Percentiles rank a stretch among this genome's conserved stretches.
Evolutionary conservation across 2,888 invertebrate species (phyloP).

Genomic region (Cylloceria caligata): DNA sequence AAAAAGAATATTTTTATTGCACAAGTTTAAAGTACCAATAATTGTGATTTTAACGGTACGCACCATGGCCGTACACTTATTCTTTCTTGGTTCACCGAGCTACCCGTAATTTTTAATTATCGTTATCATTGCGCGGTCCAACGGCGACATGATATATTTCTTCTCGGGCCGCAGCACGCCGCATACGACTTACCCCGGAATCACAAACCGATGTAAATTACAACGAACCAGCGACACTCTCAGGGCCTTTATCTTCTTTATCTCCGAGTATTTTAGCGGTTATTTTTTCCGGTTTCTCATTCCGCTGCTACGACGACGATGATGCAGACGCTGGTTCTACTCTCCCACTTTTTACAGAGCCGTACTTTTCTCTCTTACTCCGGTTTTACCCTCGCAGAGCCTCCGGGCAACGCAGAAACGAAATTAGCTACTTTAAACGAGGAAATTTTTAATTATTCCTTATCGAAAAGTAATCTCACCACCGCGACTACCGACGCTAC

Average conservation of each 20-base stretch:
- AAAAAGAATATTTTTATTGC: not conserved
- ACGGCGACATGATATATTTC: conserved; percentile 80
- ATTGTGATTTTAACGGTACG: conserved; percentile 1
- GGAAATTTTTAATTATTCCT: conserved; percentile 85
- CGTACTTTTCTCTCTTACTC: conserved; percentile 39
- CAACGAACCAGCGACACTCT: conserved; percentile 78
- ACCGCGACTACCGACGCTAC: conserved; percentile 56
- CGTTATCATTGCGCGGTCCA: conserved; percentile 81
- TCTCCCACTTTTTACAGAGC: conserved; percentile 30
- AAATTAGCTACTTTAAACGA: conserved; percentile 84
- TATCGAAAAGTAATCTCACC: conserved; percentile 85
- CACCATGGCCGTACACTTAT: conserved; percentile 46
- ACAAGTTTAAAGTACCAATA: conserved; percentile 12
- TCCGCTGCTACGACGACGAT: conserved; percentile 66
- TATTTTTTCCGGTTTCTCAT: conserved; percentile 81
- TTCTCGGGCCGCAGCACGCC: conserved; percentile 62
- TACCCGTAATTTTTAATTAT: conserved; percentile 83
- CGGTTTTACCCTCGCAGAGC: conserved; percentile 61
- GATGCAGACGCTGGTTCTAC: conserved; percentile 58
- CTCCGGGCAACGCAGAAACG: conserved; percentile 75
- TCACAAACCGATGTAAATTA: conserved; percentile 84
- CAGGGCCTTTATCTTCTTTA: conserved; percentile 83
- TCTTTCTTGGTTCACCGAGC: conserved; percentile 62
- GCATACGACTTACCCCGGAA: conserved; percentile 80
- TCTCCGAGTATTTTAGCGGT: conserved; percentile 84